Conservation (phyloP, 2,797 vertebrate genomes). For the Carcharodon carcharias region DNA sequence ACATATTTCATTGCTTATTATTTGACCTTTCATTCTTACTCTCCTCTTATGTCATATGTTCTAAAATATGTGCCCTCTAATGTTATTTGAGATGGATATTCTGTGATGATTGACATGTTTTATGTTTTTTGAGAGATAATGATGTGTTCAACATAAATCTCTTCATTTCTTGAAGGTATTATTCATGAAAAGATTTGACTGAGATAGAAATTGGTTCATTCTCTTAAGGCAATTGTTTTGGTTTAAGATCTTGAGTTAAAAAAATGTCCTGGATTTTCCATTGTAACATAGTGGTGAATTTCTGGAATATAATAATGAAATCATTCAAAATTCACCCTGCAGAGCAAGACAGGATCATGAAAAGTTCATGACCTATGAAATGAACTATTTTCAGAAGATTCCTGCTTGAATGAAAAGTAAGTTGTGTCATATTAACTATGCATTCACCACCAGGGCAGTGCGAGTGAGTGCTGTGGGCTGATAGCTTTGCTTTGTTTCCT, state of each 20-base stretch:
- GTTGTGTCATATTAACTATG: neutral
- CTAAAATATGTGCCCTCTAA: neutral
- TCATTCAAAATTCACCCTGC: neutral
- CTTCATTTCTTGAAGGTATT: slow-evolving; percentile 16
- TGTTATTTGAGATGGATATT: neutral
- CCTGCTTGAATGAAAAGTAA: neutral
- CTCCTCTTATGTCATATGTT: neutral
- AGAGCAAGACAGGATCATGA: neutral
- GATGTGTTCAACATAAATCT: neutral
- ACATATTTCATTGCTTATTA: neutral
- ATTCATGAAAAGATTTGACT: neutral
- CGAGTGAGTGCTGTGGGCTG: too few species aligned
- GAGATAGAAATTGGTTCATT: neutral
- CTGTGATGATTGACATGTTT: slow-evolving; percentile 20
- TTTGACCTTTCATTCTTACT: neutral
- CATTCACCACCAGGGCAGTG: too few species aligned
- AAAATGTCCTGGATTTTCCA: neutral
- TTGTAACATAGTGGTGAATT: neutral
- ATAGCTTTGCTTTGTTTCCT: neutral
- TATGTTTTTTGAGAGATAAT: neutral
- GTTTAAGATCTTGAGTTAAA: neutral
- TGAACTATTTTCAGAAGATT: neutral
- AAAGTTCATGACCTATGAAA: neutral
- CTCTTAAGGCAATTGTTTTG: slow-evolving; percentile 4
- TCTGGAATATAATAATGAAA: neutral